A percentile compares a stretch with the other conserved stretches of the same genome.
These are phyloP conservation scores for Dascillus cervinus DNA, from an alignment of 2,888 invertebrate genomes.

Conservation along the genomic window DNA sequence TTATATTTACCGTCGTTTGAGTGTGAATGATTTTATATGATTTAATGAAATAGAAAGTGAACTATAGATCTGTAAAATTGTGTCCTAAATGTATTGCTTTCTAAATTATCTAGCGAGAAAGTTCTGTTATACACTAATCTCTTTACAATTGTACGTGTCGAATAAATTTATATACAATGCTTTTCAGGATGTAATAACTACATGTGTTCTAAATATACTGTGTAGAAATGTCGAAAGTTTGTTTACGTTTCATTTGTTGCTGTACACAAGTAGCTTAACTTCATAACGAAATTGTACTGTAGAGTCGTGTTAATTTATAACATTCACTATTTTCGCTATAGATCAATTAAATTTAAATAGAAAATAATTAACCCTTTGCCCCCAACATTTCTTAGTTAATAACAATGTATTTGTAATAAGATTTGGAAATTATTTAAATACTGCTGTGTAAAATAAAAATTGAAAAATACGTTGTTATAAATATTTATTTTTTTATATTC, in stretches of 20 bases:
- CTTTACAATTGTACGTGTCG: constrained; percentile 19
- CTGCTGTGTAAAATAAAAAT: no score
- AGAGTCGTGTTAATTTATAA: constrained; percentile 29
- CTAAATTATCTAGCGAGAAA: constrained; percentile 17
- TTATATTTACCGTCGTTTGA: constrained; percentile 22
- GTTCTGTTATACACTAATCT: constrained; percentile 21
- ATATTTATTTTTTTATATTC: no score
- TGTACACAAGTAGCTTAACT: constrained; percentile 37
- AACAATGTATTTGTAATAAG: no score
- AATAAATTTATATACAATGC: constrained; percentile 18
- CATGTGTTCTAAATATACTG: constrained; percentile 14
- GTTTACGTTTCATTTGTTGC: constrained; percentile 28
- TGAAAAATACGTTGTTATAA: no score
- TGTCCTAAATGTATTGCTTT: constrained; percentile 27
- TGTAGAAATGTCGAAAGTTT: constrained; percentile 8
- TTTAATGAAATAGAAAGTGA: constrained; percentile 26
- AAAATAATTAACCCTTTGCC: no score
- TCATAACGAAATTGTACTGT: constrained; percentile 26
- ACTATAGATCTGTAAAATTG: constrained; percentile 35
- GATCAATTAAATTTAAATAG: no score
- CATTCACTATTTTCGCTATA: no score
- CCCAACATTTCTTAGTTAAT: no score
- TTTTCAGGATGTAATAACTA: constrained; percentile 19
- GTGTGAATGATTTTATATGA: constrained; percentile 27
- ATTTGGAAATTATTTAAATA: no score